phyloP scores from a whole-genome alignment of 2,888 invertebrate species.

The Venustoraphidia nigricollis region DNA sequence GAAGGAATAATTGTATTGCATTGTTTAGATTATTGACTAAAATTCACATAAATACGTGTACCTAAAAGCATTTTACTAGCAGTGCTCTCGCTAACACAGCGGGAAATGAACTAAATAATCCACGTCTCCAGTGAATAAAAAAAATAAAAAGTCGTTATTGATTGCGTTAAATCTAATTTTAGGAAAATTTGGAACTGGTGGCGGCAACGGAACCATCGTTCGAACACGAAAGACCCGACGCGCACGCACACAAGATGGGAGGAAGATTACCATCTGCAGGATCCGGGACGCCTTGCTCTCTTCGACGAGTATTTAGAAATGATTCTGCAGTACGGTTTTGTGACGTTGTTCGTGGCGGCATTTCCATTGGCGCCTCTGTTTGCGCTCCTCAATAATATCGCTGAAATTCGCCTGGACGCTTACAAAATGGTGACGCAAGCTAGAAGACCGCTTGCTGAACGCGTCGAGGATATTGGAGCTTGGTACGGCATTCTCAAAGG shows the following conservation, averaged over 20 bases:
- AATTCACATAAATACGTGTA: too few relatives aligned
- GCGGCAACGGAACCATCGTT: slow-evolving; percentile 62
- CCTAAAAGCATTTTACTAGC: too few relatives aligned
- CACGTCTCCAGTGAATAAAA: too few relatives aligned
- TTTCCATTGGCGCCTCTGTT: slow-evolving; percentile 93
- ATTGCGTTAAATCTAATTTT: slow-evolving; percentile 9
- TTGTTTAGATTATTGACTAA: too few relatives aligned
- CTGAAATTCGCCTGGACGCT: slow-evolving; percentile 88
- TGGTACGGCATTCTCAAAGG: slow-evolving; percentile 85
- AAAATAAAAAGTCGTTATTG: too few relatives aligned
- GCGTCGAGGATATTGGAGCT: slow-evolving; percentile 85
- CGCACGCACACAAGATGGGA: slow-evolving; percentile 80
- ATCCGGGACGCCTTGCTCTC: slow-evolving; percentile 74
- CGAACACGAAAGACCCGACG: slow-evolving; percentile 54
- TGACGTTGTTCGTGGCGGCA: slow-evolving; percentile 92
- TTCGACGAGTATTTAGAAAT: slow-evolving; percentile 97
- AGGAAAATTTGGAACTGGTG: slow-evolving; percentile 83
- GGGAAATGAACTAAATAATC: neutral
- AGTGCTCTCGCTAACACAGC: neutral
- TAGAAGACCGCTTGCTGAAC: slow-evolving; percentile 72
- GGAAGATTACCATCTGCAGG: slow-evolving; percentile 83
- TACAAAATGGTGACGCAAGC: slow-evolving; percentile 96
- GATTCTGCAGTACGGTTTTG: slow-evolving; percentile 96
- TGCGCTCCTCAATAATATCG: slow-evolving; percentile 87
- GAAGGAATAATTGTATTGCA: too few relatives aligned